These are phyloP conservation scores for Drosophila austrosaltans DNA, from an alignment of 2,888 invertebrate species.

Conservation along the genomic window DNA sequence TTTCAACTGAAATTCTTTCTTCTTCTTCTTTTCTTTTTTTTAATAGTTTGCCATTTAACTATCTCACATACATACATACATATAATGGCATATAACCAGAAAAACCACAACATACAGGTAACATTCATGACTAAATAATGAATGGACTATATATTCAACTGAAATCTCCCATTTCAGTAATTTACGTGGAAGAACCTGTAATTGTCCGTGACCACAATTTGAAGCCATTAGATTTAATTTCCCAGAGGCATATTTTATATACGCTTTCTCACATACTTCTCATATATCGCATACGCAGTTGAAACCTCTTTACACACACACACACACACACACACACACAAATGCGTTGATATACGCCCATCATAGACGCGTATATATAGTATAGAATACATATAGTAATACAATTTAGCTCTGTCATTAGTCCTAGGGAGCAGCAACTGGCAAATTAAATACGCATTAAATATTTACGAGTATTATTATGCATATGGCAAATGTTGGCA, in stretches of 20 bases:
- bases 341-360: neutral
- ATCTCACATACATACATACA: neutral
- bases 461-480: constrained; percentile 19
- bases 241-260: constrained; percentile 34
- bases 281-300: too few relatives aligned
- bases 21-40: too few relatives aligned
- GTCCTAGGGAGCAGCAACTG: constrained; percentile 11
- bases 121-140: neutral
- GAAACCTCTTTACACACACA: constrained; percentile 6
- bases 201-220: constrained; percentile 13
- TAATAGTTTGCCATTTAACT: neutral
- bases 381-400: constrained; percentile 6
- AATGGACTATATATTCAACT: constrained; percentile 1
- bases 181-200: constrained; percentile 2
- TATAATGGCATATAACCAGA: neutral
- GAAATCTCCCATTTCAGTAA: constrained; percentile 11
- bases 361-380: neutral
- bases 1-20: neutral
- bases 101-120: neutral
- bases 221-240: constrained; percentile 30
- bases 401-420: constrained; percentile 25
- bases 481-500: constrained; percentile 10
- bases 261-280: constrained; percentile 4
- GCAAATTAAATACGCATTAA: constrained; percentile 29
- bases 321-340: neutral